Percentiles rank a stretch among this genome's conserved stretches.
These are phyloP conservation scores for Nemurella pictetii DNA, from an alignment of 2,888 invertebrate species.

Conservation along the genomic window DNA sequence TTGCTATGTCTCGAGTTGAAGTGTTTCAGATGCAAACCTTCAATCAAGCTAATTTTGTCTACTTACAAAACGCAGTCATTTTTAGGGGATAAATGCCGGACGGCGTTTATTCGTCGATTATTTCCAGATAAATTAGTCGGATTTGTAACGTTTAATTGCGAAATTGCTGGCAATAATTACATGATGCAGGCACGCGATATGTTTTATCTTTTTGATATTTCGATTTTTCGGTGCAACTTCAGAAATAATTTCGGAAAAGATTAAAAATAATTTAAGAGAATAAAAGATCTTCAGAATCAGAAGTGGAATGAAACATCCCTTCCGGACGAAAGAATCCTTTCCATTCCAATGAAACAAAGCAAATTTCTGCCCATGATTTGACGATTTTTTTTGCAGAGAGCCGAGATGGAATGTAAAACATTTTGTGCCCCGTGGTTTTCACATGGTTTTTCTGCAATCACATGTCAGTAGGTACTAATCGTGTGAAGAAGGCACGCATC, in stretches of 20 bases:
- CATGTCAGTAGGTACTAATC: not conserved
- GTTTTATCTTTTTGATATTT: not conserved
- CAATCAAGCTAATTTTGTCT: constrained; percentile 28
- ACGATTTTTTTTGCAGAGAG: not conserved
- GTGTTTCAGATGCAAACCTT: constrained; percentile 18
- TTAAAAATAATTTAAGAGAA: not conserved
- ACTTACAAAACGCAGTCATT: not conserved
- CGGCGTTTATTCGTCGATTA: not conserved
- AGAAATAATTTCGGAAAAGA: not conserved
- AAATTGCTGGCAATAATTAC: constrained; percentile 21
- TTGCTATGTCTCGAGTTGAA: not conserved
- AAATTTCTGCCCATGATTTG: not conserved
- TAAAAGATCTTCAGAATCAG: not conserved
- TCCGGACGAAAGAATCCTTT: not conserved
- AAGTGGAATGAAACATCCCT: not conserved
- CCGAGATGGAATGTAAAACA: not conserved
- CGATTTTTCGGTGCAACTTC: not conserved
- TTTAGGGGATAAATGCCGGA: not conserved
- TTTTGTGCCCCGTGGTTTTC: not conserved
- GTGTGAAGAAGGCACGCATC: not conserved
- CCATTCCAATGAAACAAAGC: not conserved
- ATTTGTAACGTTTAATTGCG: constrained; percentile 19
- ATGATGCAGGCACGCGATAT: constrained; percentile 7
- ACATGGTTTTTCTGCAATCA: not conserved
- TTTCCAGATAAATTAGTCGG: constrained; percentile 15